Percentiles rank a stretch among this genome's conserved stretches.
These are phyloP conservation scores for Nycteola revayana DNA, from an alignment of 2,888 invertebrate species.

Conservation along the genomic window DNA sequence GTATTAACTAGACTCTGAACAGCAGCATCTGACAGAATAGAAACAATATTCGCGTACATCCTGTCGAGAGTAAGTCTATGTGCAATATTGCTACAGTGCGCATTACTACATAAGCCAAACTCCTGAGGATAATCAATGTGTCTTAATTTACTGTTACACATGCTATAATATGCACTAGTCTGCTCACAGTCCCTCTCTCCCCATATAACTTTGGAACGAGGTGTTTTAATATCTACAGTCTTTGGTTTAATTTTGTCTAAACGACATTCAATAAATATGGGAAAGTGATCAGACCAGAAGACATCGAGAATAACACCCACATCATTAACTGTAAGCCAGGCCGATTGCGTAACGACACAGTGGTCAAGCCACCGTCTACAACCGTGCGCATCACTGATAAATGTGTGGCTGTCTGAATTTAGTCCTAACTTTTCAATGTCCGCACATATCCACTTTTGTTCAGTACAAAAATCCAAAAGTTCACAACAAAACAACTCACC, in stretches of 20 bases:
- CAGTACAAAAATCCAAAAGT: constrained; percentile 2
- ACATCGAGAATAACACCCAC: constrained; percentile 8
- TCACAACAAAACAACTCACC: constrained; percentile 12
- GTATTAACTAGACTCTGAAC: no score
- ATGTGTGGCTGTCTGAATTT: neutral
- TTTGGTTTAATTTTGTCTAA: constrained; percentile 1
- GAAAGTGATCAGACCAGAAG: constrained; percentile 20
- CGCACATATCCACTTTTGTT: constrained; percentile 1
- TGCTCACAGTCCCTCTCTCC: constrained; percentile 1
- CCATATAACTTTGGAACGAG: constrained; percentile 1
- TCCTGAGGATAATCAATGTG: constrained; percentile 2
- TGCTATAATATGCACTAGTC: neutral
- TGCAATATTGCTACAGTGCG: constrained; percentile 5
- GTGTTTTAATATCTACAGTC: neutral
- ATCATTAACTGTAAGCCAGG: neutral
- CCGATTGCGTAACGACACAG: neutral
- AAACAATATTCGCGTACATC: constrained; percentile 15
- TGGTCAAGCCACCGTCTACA: constrained; percentile 1
- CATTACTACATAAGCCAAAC: constrained; percentile 1
- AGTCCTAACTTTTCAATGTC: neutral
- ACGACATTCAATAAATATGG: constrained; percentile 13
- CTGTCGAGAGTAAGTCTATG: constrained; percentile 13
- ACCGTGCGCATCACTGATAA: neutral
- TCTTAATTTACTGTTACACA: constrained; percentile 2
- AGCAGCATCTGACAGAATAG: constrained; percentile 8